Base-by-base conservation (phyloP, 2,113 vertebrate genomes). In the Scophthalmus maximus region DNA sequence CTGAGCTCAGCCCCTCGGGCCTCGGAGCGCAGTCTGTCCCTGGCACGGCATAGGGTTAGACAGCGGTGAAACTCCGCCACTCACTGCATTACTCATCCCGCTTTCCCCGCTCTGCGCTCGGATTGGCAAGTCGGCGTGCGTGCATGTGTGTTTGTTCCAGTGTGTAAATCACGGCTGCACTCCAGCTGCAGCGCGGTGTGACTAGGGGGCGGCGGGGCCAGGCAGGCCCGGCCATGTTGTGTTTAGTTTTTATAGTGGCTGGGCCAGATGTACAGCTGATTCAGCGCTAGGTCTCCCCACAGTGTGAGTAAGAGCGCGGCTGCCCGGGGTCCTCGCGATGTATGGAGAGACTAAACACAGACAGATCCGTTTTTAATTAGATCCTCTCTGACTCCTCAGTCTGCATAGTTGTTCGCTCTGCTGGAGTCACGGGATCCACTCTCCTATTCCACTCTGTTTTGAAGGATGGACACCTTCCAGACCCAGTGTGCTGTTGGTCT, bases 21-120 rank as follows among this genome's bases (percentile, higher is more conserved):
- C 82, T 59, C 8, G 1, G 50, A 52, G 71, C 66, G 56, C 32
- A 22, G 79, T 69, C 82, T 32, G 57, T 75, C 59, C 49, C 22
- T 87, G 78, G 87, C 90, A 89, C 83, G 76, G n/a, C 69, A 89
- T 36, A 34, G 29, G 82, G 80, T 89, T 85, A 83, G 65, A 64
- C 68, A 46, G 61, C 57, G 67, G 84, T 86, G 81, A 80, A 84
- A 67, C 70, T 25, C 20, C n/a, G 1, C 42, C 26, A 1, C 58
- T 72, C 57, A 2, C 36, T 42, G 71, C 53, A 55, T 88, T 73
- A 87, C 76, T 87, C 89, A 89, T 15, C 26, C 23, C n/a, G 1
- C 0, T 58, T 47, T 20, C 62, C 17, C 53, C 68, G 4, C 22
- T 40, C 29, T 40, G 36, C 6, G 14, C 9, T 8, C 60, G 71